phyloP scores from a whole-genome alignment of 2,888 invertebrate species.

The Taphrorychus bicolor region DNA sequence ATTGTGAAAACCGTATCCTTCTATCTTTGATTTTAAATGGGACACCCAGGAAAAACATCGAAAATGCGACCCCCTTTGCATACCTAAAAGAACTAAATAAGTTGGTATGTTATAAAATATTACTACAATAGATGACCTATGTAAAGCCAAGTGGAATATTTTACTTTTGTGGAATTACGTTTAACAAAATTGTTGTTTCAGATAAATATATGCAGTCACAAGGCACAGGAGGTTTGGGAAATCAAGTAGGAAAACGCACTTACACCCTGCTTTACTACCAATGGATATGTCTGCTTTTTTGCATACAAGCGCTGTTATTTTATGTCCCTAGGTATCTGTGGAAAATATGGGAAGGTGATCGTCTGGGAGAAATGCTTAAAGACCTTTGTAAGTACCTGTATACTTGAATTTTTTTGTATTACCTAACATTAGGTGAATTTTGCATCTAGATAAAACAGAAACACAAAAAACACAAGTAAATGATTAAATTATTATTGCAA shows the following conservation, averaged over 20 bases:
- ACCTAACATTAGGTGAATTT: no score
- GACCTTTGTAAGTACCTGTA: conserved; percentile 64
- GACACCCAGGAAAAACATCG: no score
- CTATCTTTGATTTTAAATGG: no score
- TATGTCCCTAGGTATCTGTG: conserved; percentile 75
- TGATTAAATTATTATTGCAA: no score
- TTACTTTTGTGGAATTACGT: neutral
- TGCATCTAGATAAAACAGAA: conserved; percentile 1
- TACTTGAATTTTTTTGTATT: no score
- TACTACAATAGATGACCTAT: no score
- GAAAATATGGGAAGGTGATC: conserved; percentile 75
- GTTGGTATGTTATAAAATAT: no score
- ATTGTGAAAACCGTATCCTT: no score
- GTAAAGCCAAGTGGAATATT: neutral
- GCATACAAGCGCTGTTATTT: conserved; percentile 72
- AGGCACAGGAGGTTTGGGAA: conserved; percentile 60
- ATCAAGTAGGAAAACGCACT: conserved; percentile 44
- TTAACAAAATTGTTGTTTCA: neutral
- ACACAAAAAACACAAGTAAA: no score
- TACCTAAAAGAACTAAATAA: no score
- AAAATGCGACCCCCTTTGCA: no score
- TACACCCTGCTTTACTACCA: conserved; percentile 71
- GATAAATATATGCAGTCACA: neutral
- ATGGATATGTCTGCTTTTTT: conserved; percentile 75
- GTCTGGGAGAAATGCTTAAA: conserved; percentile 66